Conservation (phyloP, 2,797 vertebrate genomes). For the Synanceia verrucosa region DNA sequence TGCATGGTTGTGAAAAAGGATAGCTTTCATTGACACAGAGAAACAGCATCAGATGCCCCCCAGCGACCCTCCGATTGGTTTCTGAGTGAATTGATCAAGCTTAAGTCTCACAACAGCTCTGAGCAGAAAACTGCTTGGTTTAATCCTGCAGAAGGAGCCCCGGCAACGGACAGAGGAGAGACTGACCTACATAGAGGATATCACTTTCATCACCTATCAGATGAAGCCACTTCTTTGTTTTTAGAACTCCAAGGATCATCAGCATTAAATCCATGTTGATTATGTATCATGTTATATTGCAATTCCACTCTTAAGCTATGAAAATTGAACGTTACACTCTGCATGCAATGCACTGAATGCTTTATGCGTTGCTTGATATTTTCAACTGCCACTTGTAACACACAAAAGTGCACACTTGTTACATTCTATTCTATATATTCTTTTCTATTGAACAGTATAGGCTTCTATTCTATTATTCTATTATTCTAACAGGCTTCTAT, state of each 20-base stretch:
- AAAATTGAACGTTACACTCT: not conserved
- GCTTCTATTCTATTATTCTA: no score
- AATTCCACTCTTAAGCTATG: not conserved
- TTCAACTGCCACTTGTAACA: not conserved
- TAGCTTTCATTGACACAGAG: slow-evolving; percentile 24
- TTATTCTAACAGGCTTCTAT: not conserved
- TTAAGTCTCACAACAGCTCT: slow-evolving; percentile 18
- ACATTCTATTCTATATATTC: not conserved
- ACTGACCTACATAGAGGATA: slow-evolving; percentile 35
- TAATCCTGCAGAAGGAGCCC: slow-evolving; percentile 8
- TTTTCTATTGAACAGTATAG: not conserved
- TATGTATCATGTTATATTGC: not conserved
- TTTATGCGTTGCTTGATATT: not conserved
- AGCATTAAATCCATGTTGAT: not conserved
- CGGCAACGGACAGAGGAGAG: slow-evolving; percentile 9
- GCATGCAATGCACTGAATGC: not conserved
- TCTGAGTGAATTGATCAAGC: slow-evolving; percentile 32
- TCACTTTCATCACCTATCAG: not conserved
- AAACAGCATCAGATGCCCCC: slow-evolving; percentile 17
- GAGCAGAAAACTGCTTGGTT: slow-evolving; percentile 22
- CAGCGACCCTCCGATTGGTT: slow-evolving; percentile 9
- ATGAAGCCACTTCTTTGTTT: slow-evolving; percentile 11
- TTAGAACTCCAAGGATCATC: not conserved
- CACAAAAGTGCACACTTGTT: not conserved
- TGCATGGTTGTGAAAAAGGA: slow-evolving; percentile 21